Conservation (phyloP, 1,140 invertebrate genomes). For the Heliconius congener region DNA sequence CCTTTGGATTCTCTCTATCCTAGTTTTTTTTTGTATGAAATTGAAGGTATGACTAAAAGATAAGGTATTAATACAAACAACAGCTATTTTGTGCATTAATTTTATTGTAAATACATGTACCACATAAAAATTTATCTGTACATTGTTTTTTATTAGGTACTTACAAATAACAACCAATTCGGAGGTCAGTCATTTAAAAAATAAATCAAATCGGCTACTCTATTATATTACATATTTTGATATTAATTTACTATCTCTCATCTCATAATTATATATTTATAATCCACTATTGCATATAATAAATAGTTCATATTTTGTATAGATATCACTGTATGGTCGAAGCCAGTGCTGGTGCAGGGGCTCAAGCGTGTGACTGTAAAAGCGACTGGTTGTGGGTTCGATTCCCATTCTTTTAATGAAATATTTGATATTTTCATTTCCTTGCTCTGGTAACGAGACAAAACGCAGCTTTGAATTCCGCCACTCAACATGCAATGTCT, state of each 20-base stretch:
- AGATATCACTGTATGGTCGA: not conserved
- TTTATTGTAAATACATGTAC: slow-evolving; percentile 71
- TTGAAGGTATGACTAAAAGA: not conserved
- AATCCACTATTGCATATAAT: slow-evolving; percentile 30
- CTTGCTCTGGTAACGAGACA: too few relatives aligned
- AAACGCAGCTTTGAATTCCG: not conserved
- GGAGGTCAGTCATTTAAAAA: slow-evolving; percentile 39
- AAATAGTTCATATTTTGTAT: not conserved
- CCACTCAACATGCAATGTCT: not conserved
- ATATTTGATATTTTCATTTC: too few relatives aligned
- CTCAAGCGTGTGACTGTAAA: too few relatives aligned
- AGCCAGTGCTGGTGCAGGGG: too few relatives aligned
- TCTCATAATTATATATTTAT: slow-evolving; percentile 16
- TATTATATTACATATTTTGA: slow-evolving; percentile 23
- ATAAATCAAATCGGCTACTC: slow-evolving; percentile 26
- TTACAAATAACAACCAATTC: slow-evolving; percentile 49
- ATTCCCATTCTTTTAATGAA: too few relatives aligned
- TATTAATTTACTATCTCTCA: slow-evolving; percentile 26
- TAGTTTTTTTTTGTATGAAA: not conserved
- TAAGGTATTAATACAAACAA: slow-evolving; percentile 14
- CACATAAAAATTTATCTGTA: slow-evolving; percentile 73
- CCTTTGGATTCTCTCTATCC: not conserved
- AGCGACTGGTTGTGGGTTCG: too few relatives aligned
- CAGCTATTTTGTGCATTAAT: slow-evolving; percentile 21
- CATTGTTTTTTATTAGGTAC: slow-evolving; percentile 50